phyloP scores from a whole-genome alignment of 2,888 invertebrate species.

The Uropetala carovei region DNA sequence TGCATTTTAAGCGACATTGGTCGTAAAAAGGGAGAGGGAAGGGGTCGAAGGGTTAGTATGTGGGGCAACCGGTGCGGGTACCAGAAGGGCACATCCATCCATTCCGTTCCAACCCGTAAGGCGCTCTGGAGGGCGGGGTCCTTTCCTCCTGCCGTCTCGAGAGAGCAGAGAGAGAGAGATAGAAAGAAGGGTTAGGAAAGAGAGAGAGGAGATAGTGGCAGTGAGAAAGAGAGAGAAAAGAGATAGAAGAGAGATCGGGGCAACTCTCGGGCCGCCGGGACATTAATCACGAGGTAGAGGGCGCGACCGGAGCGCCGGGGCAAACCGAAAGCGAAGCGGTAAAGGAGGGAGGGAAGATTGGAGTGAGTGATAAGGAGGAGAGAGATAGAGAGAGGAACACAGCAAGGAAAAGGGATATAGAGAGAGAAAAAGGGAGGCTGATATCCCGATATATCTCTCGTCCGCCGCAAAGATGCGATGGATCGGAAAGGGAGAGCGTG shows the following conservation, averaged over 20 bases:
- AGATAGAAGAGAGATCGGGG: constrained; percentile 29
- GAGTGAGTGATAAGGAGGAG: background rate
- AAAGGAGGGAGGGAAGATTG: constrained; percentile 1
- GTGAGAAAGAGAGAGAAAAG: background rate
- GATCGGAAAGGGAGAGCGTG: constrained; percentile 28
- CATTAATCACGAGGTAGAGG: constrained; percentile 29
- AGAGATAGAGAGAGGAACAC: background rate
- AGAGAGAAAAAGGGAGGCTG: background rate
- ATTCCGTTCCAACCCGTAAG: background rate
- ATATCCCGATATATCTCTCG: constrained; percentile 19
- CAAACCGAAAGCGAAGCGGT: constrained; percentile 9
- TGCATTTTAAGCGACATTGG: too few species aligned
- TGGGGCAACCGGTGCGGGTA: background rate
- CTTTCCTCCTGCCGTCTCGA: background rate
- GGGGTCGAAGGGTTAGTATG: background rate
- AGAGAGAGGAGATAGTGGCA: background rate
- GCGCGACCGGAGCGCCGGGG: constrained; percentile 23
- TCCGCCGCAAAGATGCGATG: constrained; percentile 10
- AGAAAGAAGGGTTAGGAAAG: background rate
- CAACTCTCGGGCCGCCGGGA: background rate
- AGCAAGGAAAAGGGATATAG: background rate
- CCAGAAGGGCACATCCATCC: background rate
- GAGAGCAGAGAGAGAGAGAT: background rate
- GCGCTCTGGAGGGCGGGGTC: background rate
- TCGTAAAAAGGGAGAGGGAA: background rate